Percentiles rank a stretch among this genome's conserved stretches.
Evolutionary conservation across 2,113 vertebrate genomes (phyloP).

Genomic region (Otolemur garnettii): DNA sequence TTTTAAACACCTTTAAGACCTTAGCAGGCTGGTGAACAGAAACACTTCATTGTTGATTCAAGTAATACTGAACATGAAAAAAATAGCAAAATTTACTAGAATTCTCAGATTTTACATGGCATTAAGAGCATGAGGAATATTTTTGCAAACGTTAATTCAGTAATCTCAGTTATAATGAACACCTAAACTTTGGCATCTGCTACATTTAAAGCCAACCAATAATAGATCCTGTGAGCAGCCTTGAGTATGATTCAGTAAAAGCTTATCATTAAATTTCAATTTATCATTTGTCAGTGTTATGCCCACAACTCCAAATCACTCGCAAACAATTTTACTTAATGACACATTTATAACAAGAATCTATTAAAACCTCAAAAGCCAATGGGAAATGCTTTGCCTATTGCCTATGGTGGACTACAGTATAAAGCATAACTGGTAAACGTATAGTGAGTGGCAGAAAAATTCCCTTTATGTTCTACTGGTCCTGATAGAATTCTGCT

Average conservation of each 20-base stretch:
- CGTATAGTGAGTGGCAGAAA: not conserved
- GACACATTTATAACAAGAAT: not conserved
- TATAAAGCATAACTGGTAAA: not conserved
- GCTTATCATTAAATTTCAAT: not conserved
- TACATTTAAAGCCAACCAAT: not conserved
- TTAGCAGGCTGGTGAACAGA: conserved; percentile 33
- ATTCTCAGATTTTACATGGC: conserved; percentile 9
- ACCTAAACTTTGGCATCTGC: conserved; percentile 8
- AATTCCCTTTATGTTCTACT: not conserved
- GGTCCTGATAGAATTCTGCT: not conserved
- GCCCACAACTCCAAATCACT: not conserved
- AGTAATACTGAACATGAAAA: not conserved
- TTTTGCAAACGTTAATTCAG: not conserved
- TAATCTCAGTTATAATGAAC: not conserved
- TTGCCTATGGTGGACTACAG: not conserved
- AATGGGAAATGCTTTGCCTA: not conserved
- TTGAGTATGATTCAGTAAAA: not conserved
- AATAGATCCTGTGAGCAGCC: not conserved
- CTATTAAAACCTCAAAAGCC: not conserved
- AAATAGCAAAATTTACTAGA: conserved; percentile 3
- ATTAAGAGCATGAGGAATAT: not conserved
- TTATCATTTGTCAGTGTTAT: not conserved
- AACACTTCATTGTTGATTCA: not conserved
- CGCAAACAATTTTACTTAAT: not conserved
- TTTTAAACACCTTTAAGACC: conserved; percentile 28